These are phyloP conservation scores for Dendrolimus punctatus DNA, from an alignment of 1,140 invertebrate genomes.

Conservation along the genomic window DNA sequence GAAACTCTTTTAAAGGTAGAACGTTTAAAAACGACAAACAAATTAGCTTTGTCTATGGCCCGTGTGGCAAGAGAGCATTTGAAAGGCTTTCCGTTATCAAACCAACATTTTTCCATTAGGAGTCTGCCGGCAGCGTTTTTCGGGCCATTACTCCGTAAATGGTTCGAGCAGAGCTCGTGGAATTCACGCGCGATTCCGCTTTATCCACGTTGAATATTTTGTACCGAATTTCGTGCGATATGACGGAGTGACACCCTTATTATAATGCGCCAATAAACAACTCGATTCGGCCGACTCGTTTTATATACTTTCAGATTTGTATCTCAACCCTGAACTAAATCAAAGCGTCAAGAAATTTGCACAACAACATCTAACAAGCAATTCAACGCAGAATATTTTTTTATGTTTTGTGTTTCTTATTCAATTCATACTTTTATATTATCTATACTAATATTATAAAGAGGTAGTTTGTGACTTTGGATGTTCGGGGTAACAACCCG, in stretches of 20 bases:
- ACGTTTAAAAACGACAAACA: conserved; percentile 3
- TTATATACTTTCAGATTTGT: conserved; percentile 15
- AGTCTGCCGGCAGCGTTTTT: conserved; percentile 23
- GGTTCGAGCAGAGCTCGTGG: conserved; percentile 22
- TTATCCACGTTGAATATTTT: conserved; percentile 26
- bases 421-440: no score
- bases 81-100: conserved; percentile 21
- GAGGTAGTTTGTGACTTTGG: no score
- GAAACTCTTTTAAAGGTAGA: conserved; percentile 3
- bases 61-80: conserved; percentile 15
- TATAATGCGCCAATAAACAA: conserved; percentile 38
- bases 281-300: not conserved
- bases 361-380: no score
- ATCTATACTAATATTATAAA: no score
- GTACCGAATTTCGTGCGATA: conserved; percentile 18
- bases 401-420: no score
- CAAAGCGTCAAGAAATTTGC: conserved; percentile 8
- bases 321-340: conserved; percentile 33
- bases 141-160: conserved; percentile 37
- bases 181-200: conserved; percentile 25
- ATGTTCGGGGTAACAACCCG: no score
- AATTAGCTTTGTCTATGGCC: conserved; percentile 10
- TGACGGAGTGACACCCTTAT: conserved; percentile 23
- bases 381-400: no score
- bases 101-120: conserved; percentile 34